These are phyloP conservation scores for Epirrhoe tristata DNA, from an alignment of 2,888 invertebrate genomes.

Conservation along the genomic window DNA sequence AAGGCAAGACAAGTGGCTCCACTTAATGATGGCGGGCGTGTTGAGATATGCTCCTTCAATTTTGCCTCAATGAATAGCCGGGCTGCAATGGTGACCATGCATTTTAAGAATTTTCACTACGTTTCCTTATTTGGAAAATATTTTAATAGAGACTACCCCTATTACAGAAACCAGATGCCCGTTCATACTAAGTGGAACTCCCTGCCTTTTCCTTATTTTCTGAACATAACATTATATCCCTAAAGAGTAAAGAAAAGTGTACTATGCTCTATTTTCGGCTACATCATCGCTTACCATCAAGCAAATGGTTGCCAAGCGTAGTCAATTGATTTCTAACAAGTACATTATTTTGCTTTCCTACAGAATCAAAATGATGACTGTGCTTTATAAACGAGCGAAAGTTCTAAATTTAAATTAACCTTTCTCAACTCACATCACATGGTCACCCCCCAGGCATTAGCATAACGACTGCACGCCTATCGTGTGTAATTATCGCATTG, in stretches of 20 bases:
- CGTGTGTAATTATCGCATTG: conserved; percentile 60
- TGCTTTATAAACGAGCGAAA: background rate
- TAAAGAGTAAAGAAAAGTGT: no score
- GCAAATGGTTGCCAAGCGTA: no score
- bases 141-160: no score
- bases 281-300: no score
- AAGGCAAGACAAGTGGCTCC: conserved; percentile 40
- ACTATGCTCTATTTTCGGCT: no score
- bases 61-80: conserved; percentile 38
- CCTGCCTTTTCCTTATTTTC: no score
- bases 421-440: conserved; percentile 23
- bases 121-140: conserved; percentile 1
- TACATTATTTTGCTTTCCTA: no score
- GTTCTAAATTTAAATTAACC: conserved; percentile 5
- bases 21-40: conserved; percentile 44
- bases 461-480: conserved; percentile 55
- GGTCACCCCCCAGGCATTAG: conserved; percentile 50
- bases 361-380: background rate
- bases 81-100: conserved; percentile 24
- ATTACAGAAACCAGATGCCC: no score
- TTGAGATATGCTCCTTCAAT: conserved; percentile 50
- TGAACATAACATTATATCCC: no score
- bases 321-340: no score
- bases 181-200: no score
- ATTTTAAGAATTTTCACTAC: background rate